phyloP scores from a whole-genome alignment of 2,797 vertebrate species.

The Dromococcyx pavoninus region DNA sequence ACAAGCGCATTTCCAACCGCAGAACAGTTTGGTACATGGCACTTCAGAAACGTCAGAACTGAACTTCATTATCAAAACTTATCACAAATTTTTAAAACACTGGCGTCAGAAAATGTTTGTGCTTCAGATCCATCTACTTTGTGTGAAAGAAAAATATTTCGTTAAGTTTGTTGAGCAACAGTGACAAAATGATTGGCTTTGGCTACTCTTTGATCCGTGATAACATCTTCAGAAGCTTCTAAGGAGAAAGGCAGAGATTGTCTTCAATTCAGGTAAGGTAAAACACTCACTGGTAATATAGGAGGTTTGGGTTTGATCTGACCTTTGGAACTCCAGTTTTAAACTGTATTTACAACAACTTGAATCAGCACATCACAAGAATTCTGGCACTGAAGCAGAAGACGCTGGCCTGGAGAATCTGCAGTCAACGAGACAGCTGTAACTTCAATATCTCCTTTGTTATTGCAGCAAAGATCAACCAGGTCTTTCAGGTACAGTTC shows the following conservation, averaged over 20 bases:
- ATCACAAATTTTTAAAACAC: neutral
- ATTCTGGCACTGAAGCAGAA: neutral
- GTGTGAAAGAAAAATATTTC: conserved; percentile 3
- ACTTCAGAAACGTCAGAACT: neutral
- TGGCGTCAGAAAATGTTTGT: neutral
- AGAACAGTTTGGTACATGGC: neutral
- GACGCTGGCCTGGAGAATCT: neutral
- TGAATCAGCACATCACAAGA: neutral
- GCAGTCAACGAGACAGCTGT: neutral
- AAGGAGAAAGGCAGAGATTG: conserved; percentile 11
- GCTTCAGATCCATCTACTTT: neutral
- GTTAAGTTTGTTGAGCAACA: conserved; percentile 28
- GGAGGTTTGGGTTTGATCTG: conserved; percentile 1
- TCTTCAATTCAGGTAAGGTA: neutral
- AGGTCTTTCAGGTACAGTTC: neutral
- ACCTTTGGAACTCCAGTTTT: neutral
- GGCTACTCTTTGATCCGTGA: conserved; percentile 34
- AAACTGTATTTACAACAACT: neutral
- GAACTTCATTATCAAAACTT: neutral
- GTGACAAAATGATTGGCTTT: conserved; percentile 19
- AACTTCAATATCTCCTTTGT: neutral
- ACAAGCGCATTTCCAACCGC: neutral
- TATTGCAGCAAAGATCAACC: neutral
- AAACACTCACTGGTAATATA: neutral
- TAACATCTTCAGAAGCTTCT: neutral